These are phyloP conservation scores for Mellilla xanthometata DNA, from an alignment of 2,888 invertebrate species.

Conservation along the genomic window DNA sequence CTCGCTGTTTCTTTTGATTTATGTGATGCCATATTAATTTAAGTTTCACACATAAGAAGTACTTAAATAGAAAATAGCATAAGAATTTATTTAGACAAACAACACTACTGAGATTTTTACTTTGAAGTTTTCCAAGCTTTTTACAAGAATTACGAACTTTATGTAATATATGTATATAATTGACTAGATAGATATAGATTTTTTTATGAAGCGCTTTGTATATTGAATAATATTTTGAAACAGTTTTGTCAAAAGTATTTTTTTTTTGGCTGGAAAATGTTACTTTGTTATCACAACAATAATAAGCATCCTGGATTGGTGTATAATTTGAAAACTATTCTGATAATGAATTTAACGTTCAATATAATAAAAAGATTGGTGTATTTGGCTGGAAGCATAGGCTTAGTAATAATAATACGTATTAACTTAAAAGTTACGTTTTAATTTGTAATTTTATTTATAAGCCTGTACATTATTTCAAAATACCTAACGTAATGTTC, in stretches of 20 bases:
- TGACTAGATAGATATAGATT: slow-evolving; percentile 56
- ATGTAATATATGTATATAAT: slow-evolving; percentile 75
- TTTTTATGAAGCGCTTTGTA: slow-evolving; percentile 60
- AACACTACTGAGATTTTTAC: slow-evolving; percentile 23
- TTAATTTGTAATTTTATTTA: slow-evolving; percentile 44
- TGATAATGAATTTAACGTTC: too few species aligned
- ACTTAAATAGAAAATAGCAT: slow-evolving; percentile 16
- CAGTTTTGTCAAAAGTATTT: too few species aligned
- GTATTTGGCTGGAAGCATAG: slow-evolving; percentile 33
- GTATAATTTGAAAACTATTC: too few species aligned
- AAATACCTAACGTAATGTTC: slow-evolving; percentile 43
- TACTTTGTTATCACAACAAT: too few species aligned
- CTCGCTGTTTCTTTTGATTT: slow-evolving; percentile 4
- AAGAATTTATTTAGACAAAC: slow-evolving; percentile 2
- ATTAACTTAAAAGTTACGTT: slow-evolving; percentile 49
- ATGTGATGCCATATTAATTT: slow-evolving; percentile 27
- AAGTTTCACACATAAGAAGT: slow-evolving; percentile 16
- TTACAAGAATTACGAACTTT: slow-evolving; percentile 26
- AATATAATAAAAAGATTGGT: not conserved
- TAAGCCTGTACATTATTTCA: slow-evolving; percentile 53
- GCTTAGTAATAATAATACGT: slow-evolving; percentile 24
- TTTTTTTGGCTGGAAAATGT: too few species aligned
- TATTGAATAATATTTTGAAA: too few species aligned
- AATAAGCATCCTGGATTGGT: too few species aligned
- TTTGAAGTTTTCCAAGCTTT: slow-evolving; percentile 14